These are phyloP conservation scores for Sterna hirundo DNA, from an alignment of 2,113 vertebrate species.

Conservation along the genomic window DNA sequence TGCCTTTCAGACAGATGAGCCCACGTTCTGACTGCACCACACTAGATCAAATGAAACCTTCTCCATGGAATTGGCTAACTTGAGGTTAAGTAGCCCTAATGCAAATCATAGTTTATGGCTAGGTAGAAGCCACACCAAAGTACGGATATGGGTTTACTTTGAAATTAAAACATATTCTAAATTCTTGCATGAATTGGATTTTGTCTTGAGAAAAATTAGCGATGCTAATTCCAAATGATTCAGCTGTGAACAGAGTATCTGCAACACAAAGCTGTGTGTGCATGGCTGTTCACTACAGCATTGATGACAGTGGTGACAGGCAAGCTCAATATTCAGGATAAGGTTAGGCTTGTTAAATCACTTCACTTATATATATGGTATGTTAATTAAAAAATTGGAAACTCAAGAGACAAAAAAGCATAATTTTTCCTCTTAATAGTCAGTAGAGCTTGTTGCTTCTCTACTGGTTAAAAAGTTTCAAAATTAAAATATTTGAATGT, in stretches of 20 bases:
- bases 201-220: neutral
- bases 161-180: neutral
- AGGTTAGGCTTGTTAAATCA: neutral
- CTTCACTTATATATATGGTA: neutral
- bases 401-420: neutral
- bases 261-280: neutral
- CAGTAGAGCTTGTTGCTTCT: neutral
- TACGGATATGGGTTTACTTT: neutral
- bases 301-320: neutral
- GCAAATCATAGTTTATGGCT: neutral
- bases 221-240: neutral
- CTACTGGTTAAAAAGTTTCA: neutral
- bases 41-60: neutral
- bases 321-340: neutral
- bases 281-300: neutral
- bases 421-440: neutral
- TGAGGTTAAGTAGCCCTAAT: neutral
- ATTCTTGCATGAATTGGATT: neutral
- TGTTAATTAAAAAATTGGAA: neutral
- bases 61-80: neutral
- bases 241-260: neutral
- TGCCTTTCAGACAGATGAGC: neutral
- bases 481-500: neutral
- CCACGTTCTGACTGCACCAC: neutral
- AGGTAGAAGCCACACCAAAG: neutral